Evolutionary conservation across 1,140 invertebrate species (phyloP).

Genomic region (Lepidurus apus): DNA sequence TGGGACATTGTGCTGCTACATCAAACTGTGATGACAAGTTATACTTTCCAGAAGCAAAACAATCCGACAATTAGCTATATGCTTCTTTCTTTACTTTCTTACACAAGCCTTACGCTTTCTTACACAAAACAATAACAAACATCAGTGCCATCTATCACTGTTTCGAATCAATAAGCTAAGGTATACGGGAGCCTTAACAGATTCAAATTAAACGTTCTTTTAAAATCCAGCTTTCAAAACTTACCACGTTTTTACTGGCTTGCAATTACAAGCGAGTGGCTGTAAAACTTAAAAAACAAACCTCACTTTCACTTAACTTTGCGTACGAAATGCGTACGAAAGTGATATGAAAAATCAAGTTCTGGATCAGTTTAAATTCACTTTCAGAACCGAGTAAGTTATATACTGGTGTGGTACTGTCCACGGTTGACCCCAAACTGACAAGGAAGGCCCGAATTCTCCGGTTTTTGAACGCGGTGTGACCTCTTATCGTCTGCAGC

Average conservation of each 20-base stretch:
- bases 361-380: neutral
- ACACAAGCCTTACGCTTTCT: too few species aligned
- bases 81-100: too few species aligned
- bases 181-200: too few species aligned
- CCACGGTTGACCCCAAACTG: slow-evolving; percentile 17
- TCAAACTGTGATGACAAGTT: too few species aligned
- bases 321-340: slow-evolving; percentile 13
- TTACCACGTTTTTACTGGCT: neutral
- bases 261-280: too few species aligned
- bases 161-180: too few species aligned
- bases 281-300: neutral
- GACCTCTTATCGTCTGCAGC: slow-evolving; percentile 5
- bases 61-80: too few species aligned
- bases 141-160: too few species aligned
- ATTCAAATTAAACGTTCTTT: too few species aligned
- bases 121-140: too few species aligned
- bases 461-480: neutral
- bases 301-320: neutral
- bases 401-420: neutral
- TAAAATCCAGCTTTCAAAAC: neutral
- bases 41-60: too few species aligned
- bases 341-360: neutral
- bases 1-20: too few species aligned
- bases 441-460: neutral
- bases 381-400: neutral